These are phyloP conservation scores for Myodes glareolus DNA, from an alignment of 2,113 vertebrate species.

Conservation along the genomic window DNA sequence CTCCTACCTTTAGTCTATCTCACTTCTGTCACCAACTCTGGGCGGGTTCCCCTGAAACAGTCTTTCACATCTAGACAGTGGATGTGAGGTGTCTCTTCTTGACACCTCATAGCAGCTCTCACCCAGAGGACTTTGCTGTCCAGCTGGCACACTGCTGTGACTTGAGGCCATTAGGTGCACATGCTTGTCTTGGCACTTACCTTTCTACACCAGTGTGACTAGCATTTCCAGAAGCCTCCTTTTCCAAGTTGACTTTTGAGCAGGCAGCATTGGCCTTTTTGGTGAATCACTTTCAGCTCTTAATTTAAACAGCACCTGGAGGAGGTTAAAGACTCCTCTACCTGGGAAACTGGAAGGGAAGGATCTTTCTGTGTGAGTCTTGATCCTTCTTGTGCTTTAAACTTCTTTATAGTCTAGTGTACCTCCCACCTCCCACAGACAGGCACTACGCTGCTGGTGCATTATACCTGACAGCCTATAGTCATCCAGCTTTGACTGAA, in stretches of 20 bases:
- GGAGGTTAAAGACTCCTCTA: not conserved
- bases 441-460: not conserved
- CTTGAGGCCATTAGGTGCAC: not conserved
- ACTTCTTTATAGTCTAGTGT: not conserved
- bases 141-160: not conserved
- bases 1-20: not conserved
- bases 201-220: not conserved
- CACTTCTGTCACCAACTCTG: not conserved
- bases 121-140: not conserved
- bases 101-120: not conserved
- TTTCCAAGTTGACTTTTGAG: not conserved
- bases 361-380: not conserved
- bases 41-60: too few relatives aligned
- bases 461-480: not conserved
- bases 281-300: not conserved
- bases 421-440: not conserved
- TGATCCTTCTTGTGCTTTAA: not conserved
- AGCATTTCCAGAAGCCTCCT: not conserved
- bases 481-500: not conserved
- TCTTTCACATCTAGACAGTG: not conserved
- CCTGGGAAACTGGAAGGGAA: not conserved
- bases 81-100: not conserved
- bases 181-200: not conserved
- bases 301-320: not conserved
- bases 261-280: not conserved